Evolutionary conservation across 1,140 invertebrate species (phyloP).

Genomic region (Pararge aegeria): DNA sequence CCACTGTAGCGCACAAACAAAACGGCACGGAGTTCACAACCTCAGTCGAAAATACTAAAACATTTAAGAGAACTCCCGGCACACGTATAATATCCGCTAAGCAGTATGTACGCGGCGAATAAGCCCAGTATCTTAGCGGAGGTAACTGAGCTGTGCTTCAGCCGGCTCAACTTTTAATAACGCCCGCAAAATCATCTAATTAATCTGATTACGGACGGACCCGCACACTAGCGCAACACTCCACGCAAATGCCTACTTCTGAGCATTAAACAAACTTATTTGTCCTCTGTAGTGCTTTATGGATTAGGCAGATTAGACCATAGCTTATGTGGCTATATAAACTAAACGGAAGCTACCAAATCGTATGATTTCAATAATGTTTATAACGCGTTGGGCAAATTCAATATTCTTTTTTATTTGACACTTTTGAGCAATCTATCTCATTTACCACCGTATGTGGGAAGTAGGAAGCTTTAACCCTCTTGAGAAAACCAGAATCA

Average conservation of each 20-base stretch:
- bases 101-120: slow-evolving; percentile 59
- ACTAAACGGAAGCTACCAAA: slow-evolving; percentile 22
- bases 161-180: slow-evolving; percentile 78
- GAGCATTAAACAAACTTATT: slow-evolving; percentile 69
- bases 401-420: no score
- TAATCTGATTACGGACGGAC: slow-evolving; percentile 73
- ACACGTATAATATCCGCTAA: slow-evolving; percentile 73
- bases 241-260: slow-evolving; percentile 66
- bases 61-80: slow-evolving; percentile 73
- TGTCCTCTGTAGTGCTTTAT: slow-evolving; percentile 55
- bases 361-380: neutral
- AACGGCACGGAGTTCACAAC: slow-evolving; percentile 73
- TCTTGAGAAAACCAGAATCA: no score
- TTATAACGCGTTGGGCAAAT: no score
- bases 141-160: slow-evolving; percentile 63
- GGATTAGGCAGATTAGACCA: slow-evolving; percentile 52
- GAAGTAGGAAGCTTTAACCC: no score
- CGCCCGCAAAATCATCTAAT: slow-evolving; percentile 75
- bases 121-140: slow-evolving; percentile 71
- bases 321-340: slow-evolving; percentile 35
- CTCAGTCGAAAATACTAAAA: slow-evolving; percentile 78
- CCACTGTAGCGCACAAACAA: slow-evolving; percentile 76
- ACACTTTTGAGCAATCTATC: no score
- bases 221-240: slow-evolving; percentile 57
- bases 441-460: no score